Evolutionary conservation across 2,797 vertebrate species (phyloP), one percentile per base, ranked within the genome.

Genomic region (Phalloptychus januarius): DNA sequence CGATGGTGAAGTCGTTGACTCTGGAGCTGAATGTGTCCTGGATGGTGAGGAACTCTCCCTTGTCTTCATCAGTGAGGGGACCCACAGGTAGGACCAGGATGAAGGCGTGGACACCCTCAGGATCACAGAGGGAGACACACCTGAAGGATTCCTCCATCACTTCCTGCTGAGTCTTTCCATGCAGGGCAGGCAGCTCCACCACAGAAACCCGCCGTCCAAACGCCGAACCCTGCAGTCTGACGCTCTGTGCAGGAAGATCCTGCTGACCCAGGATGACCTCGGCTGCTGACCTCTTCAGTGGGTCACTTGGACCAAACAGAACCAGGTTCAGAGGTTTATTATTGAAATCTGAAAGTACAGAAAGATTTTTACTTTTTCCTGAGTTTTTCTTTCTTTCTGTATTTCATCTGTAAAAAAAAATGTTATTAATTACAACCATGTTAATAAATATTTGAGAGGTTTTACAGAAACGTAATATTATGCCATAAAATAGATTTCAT

Each of bases 101-200:
- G 72, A 56, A 74, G 72, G 46, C 46, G 16, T 48, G 46, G 46
- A 48, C 46, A 48, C 46, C 46, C 46, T 48, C 46, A 48, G 56
- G 31, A 11, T 44, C 54, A 74, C 54, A 44, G 73, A 75, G 73
- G 73, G 56, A 46, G 56, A 75, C 54, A 33, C 71, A 54, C 50
- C 25, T 56, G 50, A 56, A 40, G 7, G 50, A 38, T 86, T 2
- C 42, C 67, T 75, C 80, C 74, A 80, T 67, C 63, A 67, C 46
- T 18, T 48, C 16, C 46, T 48, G 46, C 46, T 48, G 46, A 48
- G 46, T 36, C 40, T 40, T 31, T 61, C 58, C 83, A 88, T 4
- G 78, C 83, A 52, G 38, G 50, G 50, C 46, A 54, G 71, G 71
- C 33, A 74, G 50, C 72, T 74, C 50, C 72, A 74, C 23, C 72